Evolutionary conservation across 2,888 invertebrate species (phyloP), one percentile per base, ranked within the genome.

Genomic region (Melinaea menophilus): DNA sequence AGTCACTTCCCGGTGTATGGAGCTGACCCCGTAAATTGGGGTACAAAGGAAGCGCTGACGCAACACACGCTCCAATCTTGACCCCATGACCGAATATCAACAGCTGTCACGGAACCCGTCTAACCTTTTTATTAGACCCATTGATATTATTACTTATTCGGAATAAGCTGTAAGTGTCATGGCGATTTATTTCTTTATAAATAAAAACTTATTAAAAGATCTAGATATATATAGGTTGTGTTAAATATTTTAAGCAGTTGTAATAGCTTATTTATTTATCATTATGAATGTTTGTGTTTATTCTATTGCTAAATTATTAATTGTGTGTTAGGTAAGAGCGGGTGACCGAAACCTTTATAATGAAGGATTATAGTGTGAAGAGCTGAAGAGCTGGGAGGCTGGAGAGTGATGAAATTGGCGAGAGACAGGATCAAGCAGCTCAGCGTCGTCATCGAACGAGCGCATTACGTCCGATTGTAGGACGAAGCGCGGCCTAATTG

Each of bases 391-490:
- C 66, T 22, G 22, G 1, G 22, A 22, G 65, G 66, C 67, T 65
- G 60, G 70, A 71, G 71, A 64, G 62, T 68, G 71, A 69, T 62
- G 69, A 66, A 69, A 72, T 73, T 73, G 66, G 73, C 72, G 68
- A 71, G 69, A 69, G 74, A 73, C 73, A 69, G 71, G 74, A 68
- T 65, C 70, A 63, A 70, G 69, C 65, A 70, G 73, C 73, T 74
- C 70, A 73, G 75, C 77, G 79, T 72, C 79, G 82, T 82, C 83
- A 85, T 83, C 86, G 88, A 87, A 85, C 86, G 81, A 80, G 80
- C 83, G 82, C 88, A 90, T 90, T 89, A 90, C 84, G 82, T 86
- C 85, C 88, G 90, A 90, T 90, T 89, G 90, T 90, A 86, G 88
- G 88, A 76, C 84, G 84, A 76, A 80, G 82, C 84, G 79, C 79